Evolutionary conservation across 2,113 vertebrate genomes (phyloP).

Genomic region (Macquaria ambigua): DNA sequence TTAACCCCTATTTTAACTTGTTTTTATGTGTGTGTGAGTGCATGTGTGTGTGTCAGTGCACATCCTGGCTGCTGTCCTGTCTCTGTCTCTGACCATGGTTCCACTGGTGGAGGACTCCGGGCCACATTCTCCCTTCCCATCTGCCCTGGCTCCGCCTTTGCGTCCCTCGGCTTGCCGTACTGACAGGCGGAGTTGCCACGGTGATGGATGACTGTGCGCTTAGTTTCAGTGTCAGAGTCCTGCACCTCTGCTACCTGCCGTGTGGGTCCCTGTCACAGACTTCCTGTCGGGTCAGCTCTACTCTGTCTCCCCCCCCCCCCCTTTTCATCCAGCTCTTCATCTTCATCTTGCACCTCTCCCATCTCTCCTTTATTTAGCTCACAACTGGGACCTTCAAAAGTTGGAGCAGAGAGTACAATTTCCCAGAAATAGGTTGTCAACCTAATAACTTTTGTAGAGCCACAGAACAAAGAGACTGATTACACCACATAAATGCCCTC

Average conservation of each 20-base stretch:
- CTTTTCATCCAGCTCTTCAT: constrained; percentile 46
- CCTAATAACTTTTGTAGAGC: constrained; percentile 40
- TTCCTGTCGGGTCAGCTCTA: constrained; percentile 75
- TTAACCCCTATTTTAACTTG: constrained; percentile 60
- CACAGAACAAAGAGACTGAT: constrained; percentile 35
- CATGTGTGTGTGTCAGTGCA: constrained; percentile 26
- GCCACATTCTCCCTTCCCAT: constrained; percentile 79
- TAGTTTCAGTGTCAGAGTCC: constrained; percentile 78
- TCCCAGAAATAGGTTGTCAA: constrained; percentile 49
- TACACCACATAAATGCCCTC: constrained; percentile 3
- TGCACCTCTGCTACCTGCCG: constrained; percentile 75
- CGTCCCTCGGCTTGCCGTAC: constrained; percentile 65
- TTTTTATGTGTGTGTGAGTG: constrained; percentile 21
- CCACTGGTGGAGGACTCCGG: constrained; percentile 58
- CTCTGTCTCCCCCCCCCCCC: neutral
- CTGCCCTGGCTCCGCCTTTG: constrained; percentile 73
- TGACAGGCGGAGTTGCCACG: constrained; percentile 76
- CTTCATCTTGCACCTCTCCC: constrained; percentile 28
- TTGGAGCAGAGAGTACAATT: constrained; percentile 27
- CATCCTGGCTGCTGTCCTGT: constrained; percentile 57
- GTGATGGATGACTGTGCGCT: constrained; percentile 79
- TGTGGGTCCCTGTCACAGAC: constrained; percentile 76
- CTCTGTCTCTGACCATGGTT: constrained; percentile 42
- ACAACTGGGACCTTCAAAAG: constrained; percentile 59
- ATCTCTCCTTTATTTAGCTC: constrained; percentile 59